These are phyloP conservation scores for Salminus brasiliensis DNA, from an alignment of 2,113 vertebrate genomes.

Conservation along the genomic window DNA sequence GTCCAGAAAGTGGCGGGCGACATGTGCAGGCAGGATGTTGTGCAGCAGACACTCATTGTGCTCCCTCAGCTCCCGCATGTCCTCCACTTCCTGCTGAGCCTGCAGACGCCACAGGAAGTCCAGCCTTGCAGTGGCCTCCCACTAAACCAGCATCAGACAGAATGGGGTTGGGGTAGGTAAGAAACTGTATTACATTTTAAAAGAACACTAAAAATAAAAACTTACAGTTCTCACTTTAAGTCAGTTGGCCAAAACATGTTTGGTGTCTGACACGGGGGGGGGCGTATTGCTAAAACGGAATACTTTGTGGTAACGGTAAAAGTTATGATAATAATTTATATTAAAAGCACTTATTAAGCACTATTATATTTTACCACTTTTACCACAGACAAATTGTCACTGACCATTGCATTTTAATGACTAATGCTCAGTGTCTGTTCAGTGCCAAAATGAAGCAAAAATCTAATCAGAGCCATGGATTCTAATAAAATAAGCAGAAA, in stretches of 20 bases:
- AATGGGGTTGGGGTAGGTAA: background rate
- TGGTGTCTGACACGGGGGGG: background rate
- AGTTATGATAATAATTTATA: too few relatives aligned
- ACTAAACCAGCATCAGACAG: slow-evolving; percentile 68
- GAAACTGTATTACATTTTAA: background rate
- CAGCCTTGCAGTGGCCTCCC: slow-evolving; percentile 92
- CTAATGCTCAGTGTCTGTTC: too few relatives aligned
- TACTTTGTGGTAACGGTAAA: too few relatives aligned
- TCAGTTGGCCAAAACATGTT: background rate
- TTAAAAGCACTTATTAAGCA: too few relatives aligned
- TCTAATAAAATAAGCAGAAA: too few relatives aligned
- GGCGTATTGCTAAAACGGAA: too few relatives aligned
- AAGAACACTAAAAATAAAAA: background rate
- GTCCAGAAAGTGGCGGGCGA: slow-evolving; percentile 91
- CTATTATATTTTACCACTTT: too few relatives aligned
- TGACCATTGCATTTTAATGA: too few relatives aligned
- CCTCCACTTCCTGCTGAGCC: slow-evolving; percentile 95
- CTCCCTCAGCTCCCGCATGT: slow-evolving; percentile 93
- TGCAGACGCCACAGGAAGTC: slow-evolving; percentile 97
- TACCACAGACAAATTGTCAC: too few relatives aligned
- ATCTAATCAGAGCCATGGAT: too few relatives aligned
- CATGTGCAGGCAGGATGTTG: slow-evolving; percentile 93
- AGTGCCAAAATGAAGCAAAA: too few relatives aligned
- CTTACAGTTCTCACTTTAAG: background rate
- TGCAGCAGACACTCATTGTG: slow-evolving; percentile 94